These are phyloP conservation scores for Piaya cayana DNA, from an alignment of 2,113 vertebrate species.

Conservation along the genomic window DNA sequence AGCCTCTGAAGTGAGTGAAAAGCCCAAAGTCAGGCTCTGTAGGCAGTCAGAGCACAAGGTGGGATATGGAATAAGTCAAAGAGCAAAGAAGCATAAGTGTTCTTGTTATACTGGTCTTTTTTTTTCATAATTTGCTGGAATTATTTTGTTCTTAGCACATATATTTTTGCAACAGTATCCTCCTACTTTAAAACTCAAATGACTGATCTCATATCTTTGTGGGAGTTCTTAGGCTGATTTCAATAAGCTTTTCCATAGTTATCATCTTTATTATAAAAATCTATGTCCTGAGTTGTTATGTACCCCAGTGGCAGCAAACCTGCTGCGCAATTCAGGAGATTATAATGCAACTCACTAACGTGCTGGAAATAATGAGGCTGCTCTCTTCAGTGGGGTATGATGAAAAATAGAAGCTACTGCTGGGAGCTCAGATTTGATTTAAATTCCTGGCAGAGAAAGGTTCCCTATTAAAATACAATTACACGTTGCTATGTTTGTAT, in stretches of 20 bases:
- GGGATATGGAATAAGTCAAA: neutral
- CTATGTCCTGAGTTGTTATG: neutral
- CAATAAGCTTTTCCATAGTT: neutral
- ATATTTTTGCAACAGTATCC: neutral
- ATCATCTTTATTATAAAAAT: constrained; percentile 40
- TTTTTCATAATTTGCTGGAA: neutral
- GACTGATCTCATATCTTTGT: neutral
- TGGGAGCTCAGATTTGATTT: constrained; percentile 40
- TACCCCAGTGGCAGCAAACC: constrained; percentile 11
- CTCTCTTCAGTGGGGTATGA: constrained; percentile 17
- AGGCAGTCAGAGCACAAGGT: neutral
- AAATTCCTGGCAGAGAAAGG: constrained; percentile 3
- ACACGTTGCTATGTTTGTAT: neutral
- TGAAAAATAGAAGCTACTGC: constrained; percentile 46
- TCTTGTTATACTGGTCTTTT: neutral
- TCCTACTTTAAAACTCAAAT: neutral
- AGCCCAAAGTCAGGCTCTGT: neutral
- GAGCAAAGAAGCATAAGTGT: neutral
- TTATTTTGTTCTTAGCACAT: neutral
- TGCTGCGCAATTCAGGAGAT: constrained; percentile 33
- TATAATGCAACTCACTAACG: neutral
- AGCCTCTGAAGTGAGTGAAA: neutral
- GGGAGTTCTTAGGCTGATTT: constrained; percentile 24
- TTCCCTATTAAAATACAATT: constrained; percentile 20
- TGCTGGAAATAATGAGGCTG: constrained; percentile 55